A percentile compares a stretch with the other conserved stretches of the same genome.
phyloP scores from a whole-genome alignment of 2,888 invertebrate species.

The Cataglyphis livida region DNA sequence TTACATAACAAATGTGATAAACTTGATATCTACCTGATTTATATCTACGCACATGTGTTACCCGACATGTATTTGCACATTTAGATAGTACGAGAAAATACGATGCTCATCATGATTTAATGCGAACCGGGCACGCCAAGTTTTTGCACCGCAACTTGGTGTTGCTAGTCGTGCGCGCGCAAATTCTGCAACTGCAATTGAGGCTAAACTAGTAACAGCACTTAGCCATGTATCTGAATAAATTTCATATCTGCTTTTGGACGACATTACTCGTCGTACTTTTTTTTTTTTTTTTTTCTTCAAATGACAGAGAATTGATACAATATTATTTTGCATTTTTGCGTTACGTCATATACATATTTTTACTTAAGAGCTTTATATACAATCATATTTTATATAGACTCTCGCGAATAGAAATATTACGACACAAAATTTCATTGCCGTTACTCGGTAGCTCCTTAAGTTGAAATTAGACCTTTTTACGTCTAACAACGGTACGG shows the following conservation, averaged over 20 bases:
- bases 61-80: conserved; percentile 9
- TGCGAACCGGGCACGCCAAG: conserved; percentile 42
- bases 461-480: conserved; percentile 46
- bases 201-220: conserved; percentile 23
- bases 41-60: background rate
- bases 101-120: conserved; percentile 50
- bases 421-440: conserved; percentile 28
- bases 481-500: conserved; percentile 33
- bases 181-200: conserved; percentile 30
- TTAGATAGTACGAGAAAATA: conserved; percentile 40
- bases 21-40: background rate
- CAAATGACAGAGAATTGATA: background rate
- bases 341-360: background rate
- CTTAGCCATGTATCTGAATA: conserved; percentile 12
- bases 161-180: conserved; percentile 26
- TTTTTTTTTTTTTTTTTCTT: conserved; percentile 10
- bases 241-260: conserved; percentile 25
- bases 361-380: background rate
- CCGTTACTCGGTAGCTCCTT: conserved; percentile 35
- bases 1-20: background rate
- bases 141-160: conserved; percentile 34
- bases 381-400: background rate
- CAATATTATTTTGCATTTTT: background rate
- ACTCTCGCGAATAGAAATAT: conserved; percentile 22
- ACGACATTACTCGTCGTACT: conserved; percentile 1